phyloP scores from a whole-genome alignment of 2,113 vertebrate species.

The Tachycineta bicolor region DNA sequence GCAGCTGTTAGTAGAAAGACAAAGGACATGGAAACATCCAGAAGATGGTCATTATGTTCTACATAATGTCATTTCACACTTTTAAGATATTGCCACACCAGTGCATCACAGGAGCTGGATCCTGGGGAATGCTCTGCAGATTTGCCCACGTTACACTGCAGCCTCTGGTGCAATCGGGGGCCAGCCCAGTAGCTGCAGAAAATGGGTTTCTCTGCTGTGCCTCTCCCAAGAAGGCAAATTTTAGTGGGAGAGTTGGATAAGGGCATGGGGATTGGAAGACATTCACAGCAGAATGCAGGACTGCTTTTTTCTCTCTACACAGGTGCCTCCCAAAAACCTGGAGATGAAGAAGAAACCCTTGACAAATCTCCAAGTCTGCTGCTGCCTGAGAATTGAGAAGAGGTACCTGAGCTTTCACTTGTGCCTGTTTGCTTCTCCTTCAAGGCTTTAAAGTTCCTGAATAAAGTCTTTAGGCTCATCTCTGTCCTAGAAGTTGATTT shows the following conservation, averaged over 20 bases:
- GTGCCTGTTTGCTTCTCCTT: neutral
- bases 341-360: neutral
- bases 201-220: neutral
- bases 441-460: neutral
- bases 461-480: neutral
- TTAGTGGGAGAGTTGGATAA: neutral
- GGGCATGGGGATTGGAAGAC: neutral
- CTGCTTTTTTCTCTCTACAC: neutral
- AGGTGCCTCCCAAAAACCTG: neutral
- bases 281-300: neutral
- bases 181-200: neutral
- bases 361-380: neutral
- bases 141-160: neutral
- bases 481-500: neutral
- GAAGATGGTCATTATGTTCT: neutral
- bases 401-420: neutral
- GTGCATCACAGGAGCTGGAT: neutral
- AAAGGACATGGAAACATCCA: neutral
- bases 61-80: neutral
- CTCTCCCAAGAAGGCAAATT: neutral
- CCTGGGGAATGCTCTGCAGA: neutral
- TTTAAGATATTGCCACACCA: neutral
- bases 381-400: neutral
- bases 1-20: constrained; percentile 18
- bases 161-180: neutral